Base-by-base conservation (phyloP, 2,113 vertebrate genomes). In the Lamprotornis superbus region DNA sequence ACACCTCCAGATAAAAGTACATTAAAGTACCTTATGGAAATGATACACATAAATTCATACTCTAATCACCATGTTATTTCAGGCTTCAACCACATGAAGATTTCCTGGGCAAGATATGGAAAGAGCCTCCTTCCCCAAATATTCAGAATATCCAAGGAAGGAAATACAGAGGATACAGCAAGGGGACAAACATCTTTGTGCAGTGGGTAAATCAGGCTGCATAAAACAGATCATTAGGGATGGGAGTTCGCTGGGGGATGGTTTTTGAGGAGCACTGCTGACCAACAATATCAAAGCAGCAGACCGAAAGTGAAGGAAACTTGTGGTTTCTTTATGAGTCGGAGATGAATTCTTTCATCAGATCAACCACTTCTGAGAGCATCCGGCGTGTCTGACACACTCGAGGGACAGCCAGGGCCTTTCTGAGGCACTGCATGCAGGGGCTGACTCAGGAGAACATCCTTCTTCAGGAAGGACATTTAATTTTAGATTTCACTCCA, bases 291-390 rank as follows among this genome's bases (percentile, higher is more conserved):
- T 79, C 90, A 90, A 90, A 91, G 90, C 37, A 95, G 77, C 55
- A 91, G 84, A 74, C 81, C 57, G 60, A 96, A 97, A 91, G 77
- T 94, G 92, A 94, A 93, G 83, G 77, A 91, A 97, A 89, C 81
- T 67, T 94, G 83, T 63, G 91, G 77, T 95, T 95, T 89, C 83
- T 89, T 89, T 89, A 93, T 70, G 90, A 95, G 39, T 87, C 40
- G 5, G 42, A 78, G 87, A 84, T 84, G 60, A 96, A 91, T 95
- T 93, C 76, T 93, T 91, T 94, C 83, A 93, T 65, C 87, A 96
- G 81, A 91, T 94, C 30, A 94, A 94, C 76, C 96, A 95, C 81
- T 92, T 95, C 93, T 91, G 83, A 96, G 83, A 70, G 77, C 76
- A 96, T 90, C 93, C 47, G 49, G 83, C 67, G 17, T 85, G 85